Base-by-base conservation (phyloP, 2,888 invertebrate genomes). In the Eupsilia transversa region DNA sequence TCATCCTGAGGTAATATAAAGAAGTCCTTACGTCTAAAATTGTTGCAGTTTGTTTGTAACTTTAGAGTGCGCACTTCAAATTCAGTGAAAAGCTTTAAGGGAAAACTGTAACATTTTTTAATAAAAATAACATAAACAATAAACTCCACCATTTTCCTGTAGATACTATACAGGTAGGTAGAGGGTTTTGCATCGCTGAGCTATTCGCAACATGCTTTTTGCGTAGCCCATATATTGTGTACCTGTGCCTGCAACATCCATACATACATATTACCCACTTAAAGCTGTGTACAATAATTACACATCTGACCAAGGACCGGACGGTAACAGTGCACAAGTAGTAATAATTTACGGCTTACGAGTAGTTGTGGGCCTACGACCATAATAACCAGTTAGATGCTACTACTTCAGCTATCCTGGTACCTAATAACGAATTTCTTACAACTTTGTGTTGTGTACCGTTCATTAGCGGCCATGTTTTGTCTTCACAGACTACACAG, bases 321-420 rank as follows among this genome's bases (percentile, higher is more conserved):
- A 68, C 75, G 65, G 84, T 69, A 80, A 75, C 72, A 80, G 69
- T 75, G 81, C 66, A 81, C 66, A 69, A 84, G 76, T 75, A 70
- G 57, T 72, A 59, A 84, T 82, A 84, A 82, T 82, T 82, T 82
- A 84, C 66, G 61, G 61, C 65, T 56, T 49, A 66, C 41, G 20
- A 56, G 72, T 66, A 63, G 72, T 66, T 67, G 63, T 43, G 17
- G 64, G 66, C 41, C 46, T 57, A 20, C n/a, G 70, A 66, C 72
- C 56, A 63, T 82, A 84, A 84, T 84, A 80, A 84, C 84, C 23
- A 80, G 81, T 80, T 84, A 60, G 61, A 81, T 79, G 57, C n/a
- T 66, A 83, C 74, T 30, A 75, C 61, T 70, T 80, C 35, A 38
- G 38, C 57, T 52, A 69, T 54, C 43, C 57, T 66, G 49, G 80